Evolutionary conservation across 2,797 vertebrate species (phyloP).

Genomic region (Lepidocolaptes lacrymiger): DNA sequence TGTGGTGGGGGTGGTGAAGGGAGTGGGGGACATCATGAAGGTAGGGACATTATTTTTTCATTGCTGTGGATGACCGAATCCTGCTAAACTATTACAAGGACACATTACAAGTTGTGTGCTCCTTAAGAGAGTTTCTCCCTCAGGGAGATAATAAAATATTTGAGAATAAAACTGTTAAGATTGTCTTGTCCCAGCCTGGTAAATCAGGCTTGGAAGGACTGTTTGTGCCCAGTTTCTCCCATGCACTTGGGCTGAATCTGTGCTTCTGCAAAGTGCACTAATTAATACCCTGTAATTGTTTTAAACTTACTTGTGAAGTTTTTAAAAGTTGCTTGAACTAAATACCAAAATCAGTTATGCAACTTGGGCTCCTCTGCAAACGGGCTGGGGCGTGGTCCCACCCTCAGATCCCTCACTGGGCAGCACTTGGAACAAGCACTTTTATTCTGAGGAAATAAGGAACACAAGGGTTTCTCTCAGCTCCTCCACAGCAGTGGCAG

Average conservation of each 20-base stretch:
- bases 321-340: conserved; percentile 33
- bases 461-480: neutral
- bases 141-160: neutral
- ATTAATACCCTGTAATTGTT: neutral
- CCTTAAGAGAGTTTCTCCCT: neutral
- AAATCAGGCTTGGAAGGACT: neutral
- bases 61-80: neutral
- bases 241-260: neutral
- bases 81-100: neutral
- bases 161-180: neutral
- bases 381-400: neutral
- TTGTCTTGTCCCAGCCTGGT: neutral
- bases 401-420: neutral
- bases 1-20: neutral
- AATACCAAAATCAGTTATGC: neutral
- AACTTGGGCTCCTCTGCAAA: neutral
- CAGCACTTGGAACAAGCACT: neutral
- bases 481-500: neutral
- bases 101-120: neutral
- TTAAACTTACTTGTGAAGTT: neutral
- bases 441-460: neutral
- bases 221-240: neutral
- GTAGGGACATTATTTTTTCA: neutral
- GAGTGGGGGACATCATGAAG: neutral
- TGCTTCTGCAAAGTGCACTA: neutral